These are phyloP conservation scores for Drosophila novamexicana DNA, from an alignment of 1,140 invertebrate species.

Conservation along the genomic window DNA sequence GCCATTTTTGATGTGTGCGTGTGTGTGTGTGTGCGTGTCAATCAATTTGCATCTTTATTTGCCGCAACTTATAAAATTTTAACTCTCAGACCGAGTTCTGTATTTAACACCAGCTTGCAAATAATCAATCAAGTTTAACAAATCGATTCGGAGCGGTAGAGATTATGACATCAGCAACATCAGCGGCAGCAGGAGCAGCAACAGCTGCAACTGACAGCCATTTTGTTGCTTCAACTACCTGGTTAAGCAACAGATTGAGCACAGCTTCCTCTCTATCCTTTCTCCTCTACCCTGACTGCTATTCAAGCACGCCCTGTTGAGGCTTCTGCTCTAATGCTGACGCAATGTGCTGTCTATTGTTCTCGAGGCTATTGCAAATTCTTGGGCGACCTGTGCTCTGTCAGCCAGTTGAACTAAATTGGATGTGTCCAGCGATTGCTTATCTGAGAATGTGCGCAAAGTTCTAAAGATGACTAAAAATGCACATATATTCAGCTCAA, in stretches of 20 bases:
- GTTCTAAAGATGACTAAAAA: neutral
- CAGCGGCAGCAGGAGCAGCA: conserved; percentile 31
- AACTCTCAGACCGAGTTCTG: conserved; percentile 9
- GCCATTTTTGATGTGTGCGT: conserved; percentile 36
- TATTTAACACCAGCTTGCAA: conserved; percentile 24
- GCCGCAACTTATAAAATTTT: conserved; percentile 22
- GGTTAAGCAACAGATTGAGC: conserved; percentile 41
- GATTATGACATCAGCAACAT: conserved; percentile 40
- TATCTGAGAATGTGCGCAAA: conserved; percentile 9
- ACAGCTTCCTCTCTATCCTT: neutral
- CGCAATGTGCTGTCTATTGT: conserved; percentile 53
- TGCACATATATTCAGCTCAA: neutral
- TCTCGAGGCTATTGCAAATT: conserved; percentile 69
- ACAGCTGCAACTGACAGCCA: conserved; percentile 55
- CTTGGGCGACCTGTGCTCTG: conserved; percentile 51
- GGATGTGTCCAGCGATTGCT: conserved; percentile 35
- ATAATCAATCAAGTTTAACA: conserved; percentile 62
- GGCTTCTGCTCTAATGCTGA: conserved; percentile 21
- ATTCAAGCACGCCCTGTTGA: conserved; percentile 34
- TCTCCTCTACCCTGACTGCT: neutral
- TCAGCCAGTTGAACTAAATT: conserved; percentile 53
- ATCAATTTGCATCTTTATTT: conserved; percentile 62
- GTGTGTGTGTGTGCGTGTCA: conserved; percentile 29
- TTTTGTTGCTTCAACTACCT: conserved; percentile 43
- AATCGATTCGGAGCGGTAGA: conserved; percentile 27